Evolutionary conservation across 2,113 vertebrate species (phyloP).

Genomic region (Ptyas mucosa): DNA sequence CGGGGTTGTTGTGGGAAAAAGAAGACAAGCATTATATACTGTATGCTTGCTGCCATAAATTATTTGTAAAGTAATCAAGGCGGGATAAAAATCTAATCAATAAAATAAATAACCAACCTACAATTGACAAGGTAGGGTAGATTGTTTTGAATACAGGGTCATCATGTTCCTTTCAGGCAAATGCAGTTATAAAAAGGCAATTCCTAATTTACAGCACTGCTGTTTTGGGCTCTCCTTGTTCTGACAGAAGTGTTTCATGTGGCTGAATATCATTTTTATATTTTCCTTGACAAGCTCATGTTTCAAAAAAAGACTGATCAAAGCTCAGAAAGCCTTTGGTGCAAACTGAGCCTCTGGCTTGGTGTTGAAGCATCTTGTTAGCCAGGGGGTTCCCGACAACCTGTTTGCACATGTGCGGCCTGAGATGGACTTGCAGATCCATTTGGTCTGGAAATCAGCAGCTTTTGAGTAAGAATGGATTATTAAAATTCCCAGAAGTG

Average conservation of each 20-base stretch:
- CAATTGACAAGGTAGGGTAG: neutral
- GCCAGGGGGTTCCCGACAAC: neutral
- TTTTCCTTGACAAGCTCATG: neutral
- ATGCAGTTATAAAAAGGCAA: neutral
- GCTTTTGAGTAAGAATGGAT: neutral
- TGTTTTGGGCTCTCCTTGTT: neutral
- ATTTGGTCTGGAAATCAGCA: slow-evolving; percentile 1
- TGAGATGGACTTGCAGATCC: fast-evolving
- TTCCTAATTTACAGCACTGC: neutral
- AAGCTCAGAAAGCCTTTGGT: neutral
- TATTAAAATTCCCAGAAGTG: neutral
- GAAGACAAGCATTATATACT: neutral
- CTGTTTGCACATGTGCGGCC: fast-evolving
- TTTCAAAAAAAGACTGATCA: neutral
- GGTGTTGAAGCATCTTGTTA: neutral
- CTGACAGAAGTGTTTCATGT: neutral
- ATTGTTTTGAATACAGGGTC: neutral
- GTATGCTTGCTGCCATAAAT: neutral
- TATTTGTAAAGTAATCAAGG: neutral
- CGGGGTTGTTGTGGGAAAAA: neutral
- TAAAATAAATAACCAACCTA: neutral
- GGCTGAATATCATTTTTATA: neutral
- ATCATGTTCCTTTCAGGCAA: neutral
- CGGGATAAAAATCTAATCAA: neutral
- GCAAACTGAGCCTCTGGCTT: neutral